Evolutionary conservation across 2,888 invertebrate genomes (phyloP), one percentile per base, ranked within the genome.

Genomic region (Stegana nigrithorax): DNA sequence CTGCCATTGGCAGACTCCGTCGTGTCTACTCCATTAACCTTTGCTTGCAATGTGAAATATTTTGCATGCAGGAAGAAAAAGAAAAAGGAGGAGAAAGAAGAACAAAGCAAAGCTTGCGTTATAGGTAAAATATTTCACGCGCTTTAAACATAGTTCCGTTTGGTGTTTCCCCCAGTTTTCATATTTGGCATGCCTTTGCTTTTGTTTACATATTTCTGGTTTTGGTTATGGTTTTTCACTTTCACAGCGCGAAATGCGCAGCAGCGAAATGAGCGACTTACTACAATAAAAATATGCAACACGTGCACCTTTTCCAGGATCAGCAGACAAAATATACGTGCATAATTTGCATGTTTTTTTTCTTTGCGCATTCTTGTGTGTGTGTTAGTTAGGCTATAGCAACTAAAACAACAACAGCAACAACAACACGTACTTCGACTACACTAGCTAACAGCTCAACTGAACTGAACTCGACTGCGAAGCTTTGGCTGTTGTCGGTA

Each of bases 271-370:
- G n/a, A n/a, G n/a, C n/a, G n/a, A n/a, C n/a, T n/a, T n/a, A n/a
- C n/a, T n/a, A n/a, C n/a, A n/a, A 14, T 29, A 32, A 32, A 53
- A 19, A 50, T 53, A 53, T 53, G 53, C 53, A 53, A 53, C 53
- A 53, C 53, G 32, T 53, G 53, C 53, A 53, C 53, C 32, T 53
- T 29, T 53, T 53, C 32, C 29, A 53, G 53, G 53, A 32, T 53
- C 29, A 53, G 32, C 32, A 26, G 27, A 29, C 6, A 29, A 6
- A 29, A 6, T 29, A 29, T 6, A n/a, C n/a, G n/a, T n/a, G n/a
- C n/a, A n/a, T n/a, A n/a, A n/a, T n/a, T n/a, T n/a, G n/a, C n/a
- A 12, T 32, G 1, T 32, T 32, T 2, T 32, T 32, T 32, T 32
- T 32, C 32, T 2, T 32, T 32, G 8, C n/a, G 2, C 32, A 12